Conservation (phyloP, 2,113 vertebrate genomes). For the Malaclemys terrapin region DNA sequence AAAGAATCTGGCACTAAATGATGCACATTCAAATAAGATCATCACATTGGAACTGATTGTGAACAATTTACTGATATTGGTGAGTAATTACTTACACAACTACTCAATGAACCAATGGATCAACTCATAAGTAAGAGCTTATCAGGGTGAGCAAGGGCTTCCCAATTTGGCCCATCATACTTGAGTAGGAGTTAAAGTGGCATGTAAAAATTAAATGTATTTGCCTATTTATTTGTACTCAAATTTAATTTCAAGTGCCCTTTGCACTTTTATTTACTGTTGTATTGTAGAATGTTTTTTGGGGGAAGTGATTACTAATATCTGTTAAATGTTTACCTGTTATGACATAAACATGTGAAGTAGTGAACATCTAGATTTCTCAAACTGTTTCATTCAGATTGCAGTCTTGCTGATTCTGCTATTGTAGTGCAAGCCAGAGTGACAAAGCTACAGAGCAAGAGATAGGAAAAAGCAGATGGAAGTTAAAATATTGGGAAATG, state of each 20-base stretch:
- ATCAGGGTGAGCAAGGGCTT: background rate
- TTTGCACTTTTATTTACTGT: accelerated
- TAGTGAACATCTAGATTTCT: background rate
- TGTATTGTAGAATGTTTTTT: accelerated
- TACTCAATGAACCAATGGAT: background rate
- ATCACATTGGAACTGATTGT: background rate
- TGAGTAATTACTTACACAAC: background rate
- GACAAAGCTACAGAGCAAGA: background rate
- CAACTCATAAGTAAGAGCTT: background rate
- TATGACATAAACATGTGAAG: background rate
- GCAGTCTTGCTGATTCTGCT: slow-evolving; percentile 29
- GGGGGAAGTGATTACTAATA: background rate
- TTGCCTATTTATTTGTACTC: background rate
- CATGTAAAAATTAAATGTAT: background rate
- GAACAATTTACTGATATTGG: background rate
- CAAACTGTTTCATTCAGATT: accelerated
- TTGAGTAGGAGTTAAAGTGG: background rate
- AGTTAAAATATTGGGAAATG: accelerated
- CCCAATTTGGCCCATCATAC: background rate
- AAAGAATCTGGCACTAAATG: background rate
- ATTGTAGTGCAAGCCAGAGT: background rate
- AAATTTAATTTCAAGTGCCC: background rate
- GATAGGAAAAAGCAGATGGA: slow-evolving; percentile 30
- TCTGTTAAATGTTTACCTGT: background rate
- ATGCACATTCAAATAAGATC: background rate